These are phyloP conservation scores for Harmothoe impar DNA, from an alignment of 2,888 invertebrate genomes.

Conservation along the genomic window DNA sequence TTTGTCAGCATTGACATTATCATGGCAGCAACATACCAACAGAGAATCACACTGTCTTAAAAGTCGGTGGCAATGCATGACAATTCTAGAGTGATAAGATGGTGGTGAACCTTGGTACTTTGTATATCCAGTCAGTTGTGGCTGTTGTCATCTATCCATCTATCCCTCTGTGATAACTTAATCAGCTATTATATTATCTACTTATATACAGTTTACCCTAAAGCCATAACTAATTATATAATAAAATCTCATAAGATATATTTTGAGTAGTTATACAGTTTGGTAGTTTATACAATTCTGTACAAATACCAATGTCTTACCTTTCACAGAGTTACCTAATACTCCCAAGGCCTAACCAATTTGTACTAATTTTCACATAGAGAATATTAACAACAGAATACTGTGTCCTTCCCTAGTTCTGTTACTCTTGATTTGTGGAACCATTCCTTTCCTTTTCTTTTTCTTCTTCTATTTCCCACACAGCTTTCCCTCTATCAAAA, in stretches of 20 bases:
- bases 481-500: background rate
- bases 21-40: background rate
- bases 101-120: conserved; percentile 1
- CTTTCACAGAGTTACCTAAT: conserved; percentile 33
- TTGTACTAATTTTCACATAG: too few relatives aligned
- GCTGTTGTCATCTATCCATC: background rate
- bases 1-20: too few relatives aligned
- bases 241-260: too few relatives aligned
- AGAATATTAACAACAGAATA: background rate
- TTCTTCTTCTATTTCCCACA: background rate
- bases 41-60: background rate
- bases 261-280: too few relatives aligned
- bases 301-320: conserved; percentile 16
- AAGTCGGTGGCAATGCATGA: background rate
- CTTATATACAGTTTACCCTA: too few relatives aligned
- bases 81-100: conserved; percentile 15
- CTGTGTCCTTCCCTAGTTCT: background rate
- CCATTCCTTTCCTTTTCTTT: background rate
- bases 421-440: background rate
- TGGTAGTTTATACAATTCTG: too few relatives aligned
- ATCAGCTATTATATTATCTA: too few relatives aligned
- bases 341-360: background rate
- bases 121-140: background rate
- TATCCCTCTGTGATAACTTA: background rate
- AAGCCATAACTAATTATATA: too few relatives aligned